Evolutionary conservation across 2,113 vertebrate genomes (phyloP).

Genomic region (Onychorhynchus coronatus): DNA sequence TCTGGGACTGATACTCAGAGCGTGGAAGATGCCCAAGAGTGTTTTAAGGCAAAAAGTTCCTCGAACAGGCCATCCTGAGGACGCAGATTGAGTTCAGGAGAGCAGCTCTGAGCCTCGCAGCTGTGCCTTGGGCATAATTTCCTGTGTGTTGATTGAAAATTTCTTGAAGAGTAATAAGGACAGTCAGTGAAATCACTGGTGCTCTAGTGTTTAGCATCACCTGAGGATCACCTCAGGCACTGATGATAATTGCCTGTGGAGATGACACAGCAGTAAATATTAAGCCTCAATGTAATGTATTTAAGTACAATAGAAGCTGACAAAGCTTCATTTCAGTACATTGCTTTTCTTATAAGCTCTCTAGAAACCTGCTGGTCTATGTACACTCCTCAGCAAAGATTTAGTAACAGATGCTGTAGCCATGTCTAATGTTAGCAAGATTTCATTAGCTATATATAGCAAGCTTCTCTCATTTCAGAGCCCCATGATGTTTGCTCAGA

Average conservation of each 20-base stretch:
- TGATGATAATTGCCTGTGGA: neutral
- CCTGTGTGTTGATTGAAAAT: neutral
- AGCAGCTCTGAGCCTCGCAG: neutral
- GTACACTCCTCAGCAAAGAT: neutral
- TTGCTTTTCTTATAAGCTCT: neutral
- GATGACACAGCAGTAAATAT: constrained; percentile 17
- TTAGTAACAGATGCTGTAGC: constrained; percentile 49
- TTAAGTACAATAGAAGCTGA: neutral
- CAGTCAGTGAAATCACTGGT: neutral
- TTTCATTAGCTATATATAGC: constrained; percentile 40
- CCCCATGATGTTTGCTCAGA: neutral
- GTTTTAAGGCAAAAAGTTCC: neutral
- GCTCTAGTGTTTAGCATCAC: neutral
- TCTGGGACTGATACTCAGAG: neutral
- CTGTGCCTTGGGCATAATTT: neutral
- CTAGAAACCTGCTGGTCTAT: neutral
- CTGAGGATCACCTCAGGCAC: neutral
- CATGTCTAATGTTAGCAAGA: constrained; percentile 10
- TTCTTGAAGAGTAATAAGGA: neutral
- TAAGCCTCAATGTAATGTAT: neutral
- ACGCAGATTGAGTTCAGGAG: neutral
- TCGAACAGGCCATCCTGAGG: fast-evolving
- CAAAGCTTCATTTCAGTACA: constrained; percentile 15
- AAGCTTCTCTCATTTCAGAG: neutral
- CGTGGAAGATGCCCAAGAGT: fast-evolving